A percentile compares a stretch with the other conserved stretches of the same genome.
phyloP scores from a whole-genome alignment of 2,797 vertebrate genomes.

The Eleutherodactylus coqui region DNA sequence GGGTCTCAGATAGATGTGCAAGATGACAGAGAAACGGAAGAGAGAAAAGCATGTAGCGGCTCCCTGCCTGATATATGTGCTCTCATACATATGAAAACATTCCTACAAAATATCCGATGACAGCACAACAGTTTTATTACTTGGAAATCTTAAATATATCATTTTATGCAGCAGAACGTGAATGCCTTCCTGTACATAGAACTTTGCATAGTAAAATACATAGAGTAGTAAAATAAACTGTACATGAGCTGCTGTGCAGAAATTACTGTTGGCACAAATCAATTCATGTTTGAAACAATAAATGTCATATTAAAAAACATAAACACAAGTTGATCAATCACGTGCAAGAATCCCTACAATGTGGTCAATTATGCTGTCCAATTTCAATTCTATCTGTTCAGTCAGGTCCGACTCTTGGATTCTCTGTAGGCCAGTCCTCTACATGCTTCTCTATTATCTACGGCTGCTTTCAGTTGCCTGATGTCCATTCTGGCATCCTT shows the following conservation, averaged over 20 bases:
- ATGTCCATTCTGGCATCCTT: too few relatives aligned
- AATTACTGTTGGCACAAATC: background rate
- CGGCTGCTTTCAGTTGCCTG: too few relatives aligned
- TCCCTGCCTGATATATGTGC: constrained; percentile 12
- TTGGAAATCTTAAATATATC: constrained; percentile 21
- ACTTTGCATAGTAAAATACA: background rate
- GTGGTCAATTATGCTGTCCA: too few relatives aligned
- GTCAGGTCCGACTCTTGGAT: too few relatives aligned
- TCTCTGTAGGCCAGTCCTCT: too few relatives aligned
- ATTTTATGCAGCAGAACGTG: background rate
- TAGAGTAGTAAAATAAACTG: background rate
- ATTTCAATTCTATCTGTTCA: too few relatives aligned
- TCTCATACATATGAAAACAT: constrained; percentile 50
- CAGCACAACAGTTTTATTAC: constrained; percentile 30
- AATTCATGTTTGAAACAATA: background rate
- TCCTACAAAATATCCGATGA: constrained; percentile 11
- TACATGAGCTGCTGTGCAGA: background rate
- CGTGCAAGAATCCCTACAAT: background rate
- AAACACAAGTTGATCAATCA: background rate
- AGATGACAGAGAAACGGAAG: background rate
- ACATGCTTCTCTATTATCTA: too few relatives aligned
- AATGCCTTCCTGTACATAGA: background rate
- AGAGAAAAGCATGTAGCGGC: constrained; percentile 7
- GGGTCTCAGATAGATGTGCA: background rate
- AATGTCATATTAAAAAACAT: background rate